Conservation (phyloP, 1,140 invertebrate species). For the silkworm (Bombyx mori) region ASM3026992v2 NC_085116.1:2583501-2584000, state of each 20-base stretch:
- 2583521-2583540: slow-evolving; percentile 20
- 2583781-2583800: slow-evolving; percentile 23
- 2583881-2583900: slow-evolving; percentile 20
- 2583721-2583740: slow-evolving; percentile 18
- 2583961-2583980: slow-evolving; percentile 21
- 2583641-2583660: slow-evolving; percentile 21
- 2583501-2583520: too few species aligned
- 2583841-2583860: slow-evolving; percentile 18
- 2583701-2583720: slow-evolving; percentile 20
- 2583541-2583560: slow-evolving; percentile 26
- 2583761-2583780: slow-evolving; percentile 22
- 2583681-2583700: slow-evolving; percentile 15
- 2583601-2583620: slow-evolving; percentile 24
- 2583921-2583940: slow-evolving; percentile 24
- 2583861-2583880: slow-evolving; percentile 17
- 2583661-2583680: slow-evolving; percentile 20
- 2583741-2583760: slow-evolving; percentile 14
- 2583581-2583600: slow-evolving; percentile 25
- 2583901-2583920: slow-evolving; percentile 19
- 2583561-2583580: slow-evolving; percentile 12
- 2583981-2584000: slow-evolving; percentile 15
- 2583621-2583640: slow-evolving; percentile 22
- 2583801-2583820: slow-evolving; percentile 14
- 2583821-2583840: slow-evolving; percentile 17
- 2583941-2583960: slow-evolving; percentile 18